Base-by-base conservation (phyloP, 2,888 invertebrate species). In the Caenorhabditis parvicauda region DNA sequence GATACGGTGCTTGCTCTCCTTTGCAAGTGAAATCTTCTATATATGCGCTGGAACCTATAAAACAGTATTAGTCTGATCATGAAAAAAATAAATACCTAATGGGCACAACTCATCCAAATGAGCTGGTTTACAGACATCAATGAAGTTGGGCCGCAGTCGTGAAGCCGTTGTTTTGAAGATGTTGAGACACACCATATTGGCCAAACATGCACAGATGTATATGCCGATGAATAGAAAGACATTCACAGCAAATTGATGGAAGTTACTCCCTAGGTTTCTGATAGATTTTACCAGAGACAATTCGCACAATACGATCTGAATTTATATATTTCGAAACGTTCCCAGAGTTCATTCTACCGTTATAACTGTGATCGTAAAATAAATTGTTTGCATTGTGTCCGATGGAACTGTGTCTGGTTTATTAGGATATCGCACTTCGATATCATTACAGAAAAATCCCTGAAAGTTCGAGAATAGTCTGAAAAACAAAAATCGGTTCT, bases 381-480 rank as follows among this genome's bases (percentile, higher is more conserved):
- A 71, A 7, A 66, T 29, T 14, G 57, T n/a, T 6, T 57, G 56
- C 74, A 74, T 75, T 12, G 44, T 44, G 3, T 63, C 22, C n/a
- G 59, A 51, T 2, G 46, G 46, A 12, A 74, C 54, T 14, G 74
- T 74, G 32, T 59, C 51, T 2, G 53, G 57, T 28, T 64, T 42
- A 45, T 64, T 53, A 0, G 75, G 75, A 39, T 67, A 64, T 1
- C 75, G 61, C 25, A 75, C 76, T 49, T 76, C 75, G 52, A 72
- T 66, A 51, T 75, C 75, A 42, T 76, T 67, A 52, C 75, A 75
- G 57, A 75, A 75, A 54, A 76, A 75, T 7, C 75, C 76, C 72
- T 72, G 25, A 32, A 67, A 48, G 25, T 32, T 32, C n/a, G n/a
- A n/a, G n/a, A n/a, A n/a, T n/a, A n/a, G n/a, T n/a, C n/a, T n/a